Evolutionary conservation across 2,113 vertebrate species (phyloP).

Genomic region (Protobothrops mucrosquamatus): DNA sequence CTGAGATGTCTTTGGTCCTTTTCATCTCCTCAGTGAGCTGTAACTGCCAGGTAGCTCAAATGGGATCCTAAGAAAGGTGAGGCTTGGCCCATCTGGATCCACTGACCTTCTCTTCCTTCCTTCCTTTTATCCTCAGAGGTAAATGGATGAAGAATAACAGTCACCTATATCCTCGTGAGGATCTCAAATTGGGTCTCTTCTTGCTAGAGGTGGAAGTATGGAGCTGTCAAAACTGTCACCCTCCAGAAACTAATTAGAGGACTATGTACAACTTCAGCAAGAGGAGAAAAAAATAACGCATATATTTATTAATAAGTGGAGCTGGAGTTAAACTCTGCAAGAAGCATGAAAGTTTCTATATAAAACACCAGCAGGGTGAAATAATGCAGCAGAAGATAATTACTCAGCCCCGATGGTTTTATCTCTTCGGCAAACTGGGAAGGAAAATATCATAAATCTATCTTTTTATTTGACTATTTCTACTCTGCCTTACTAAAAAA

Average conservation of each 20-base stretch:
- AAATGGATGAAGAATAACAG: background rate
- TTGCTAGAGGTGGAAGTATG: background rate
- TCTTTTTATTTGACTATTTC: background rate
- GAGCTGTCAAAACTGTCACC: conserved; percentile 29
- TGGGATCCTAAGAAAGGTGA: background rate
- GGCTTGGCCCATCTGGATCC: background rate
- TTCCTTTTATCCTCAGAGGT: background rate
- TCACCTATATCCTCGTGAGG: background rate
- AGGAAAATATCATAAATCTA: background rate
- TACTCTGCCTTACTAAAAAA: background rate
- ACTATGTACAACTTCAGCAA: conserved; percentile 2
- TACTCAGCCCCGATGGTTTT: conserved; percentile 13
- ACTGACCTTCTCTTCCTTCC: background rate
- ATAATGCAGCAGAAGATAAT: background rate
- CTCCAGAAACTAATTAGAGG: conserved; percentile 18
- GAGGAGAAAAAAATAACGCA: background rate
- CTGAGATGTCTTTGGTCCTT: background rate
- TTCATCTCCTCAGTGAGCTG: background rate
- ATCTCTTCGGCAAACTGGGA: conserved; percentile 14
- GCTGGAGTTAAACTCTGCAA: conserved; percentile 10
- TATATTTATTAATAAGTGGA: background rate
- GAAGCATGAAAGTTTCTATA: conserved; percentile 9
- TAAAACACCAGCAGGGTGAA: conserved; percentile 1
- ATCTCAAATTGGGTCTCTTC: background rate
- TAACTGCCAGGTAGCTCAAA: background rate